These are phyloP conservation scores for Eulacestoma nigropectus DNA, from an alignment of 2,113 vertebrate genomes.

Conservation along the genomic window DNA sequence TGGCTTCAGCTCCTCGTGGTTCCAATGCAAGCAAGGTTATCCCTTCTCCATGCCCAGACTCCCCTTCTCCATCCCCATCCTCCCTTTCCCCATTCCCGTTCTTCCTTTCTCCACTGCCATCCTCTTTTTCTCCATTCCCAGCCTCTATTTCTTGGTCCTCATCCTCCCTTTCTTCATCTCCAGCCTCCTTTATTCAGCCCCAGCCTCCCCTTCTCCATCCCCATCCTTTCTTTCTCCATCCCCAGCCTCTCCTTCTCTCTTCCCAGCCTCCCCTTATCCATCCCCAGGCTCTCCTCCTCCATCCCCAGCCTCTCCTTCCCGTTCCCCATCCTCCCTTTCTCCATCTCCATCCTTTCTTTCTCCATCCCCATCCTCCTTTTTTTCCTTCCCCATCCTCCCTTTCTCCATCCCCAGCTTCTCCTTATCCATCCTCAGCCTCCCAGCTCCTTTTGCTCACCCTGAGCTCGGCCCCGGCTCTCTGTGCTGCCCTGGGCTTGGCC, in stretches of 20 bases:
- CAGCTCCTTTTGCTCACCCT: not conserved
- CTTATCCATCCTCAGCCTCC: not conserved
- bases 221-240: no score
- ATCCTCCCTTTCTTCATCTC: not conserved
- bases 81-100: fast-evolving
- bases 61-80: no score
- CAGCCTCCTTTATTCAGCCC: fast-evolving
- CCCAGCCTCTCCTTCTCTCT: no score
- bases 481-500: not conserved
- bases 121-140: fast-evolving
- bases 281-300: fast-evolving
- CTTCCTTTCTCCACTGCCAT: not conserved
- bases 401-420: not conserved
- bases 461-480: not conserved
- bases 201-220: not conserved
- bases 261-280: not conserved
- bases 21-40: not conserved
- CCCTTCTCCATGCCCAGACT: no score
- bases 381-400: not conserved
- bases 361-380: no score
- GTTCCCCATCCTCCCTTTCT: no score
- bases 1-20: not conserved
- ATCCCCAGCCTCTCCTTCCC: not conserved
- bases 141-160: fast-evolving
- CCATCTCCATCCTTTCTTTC: no score